Conservation (phyloP, 1,140 invertebrate species). For the Sycobia sp. region DNA sequence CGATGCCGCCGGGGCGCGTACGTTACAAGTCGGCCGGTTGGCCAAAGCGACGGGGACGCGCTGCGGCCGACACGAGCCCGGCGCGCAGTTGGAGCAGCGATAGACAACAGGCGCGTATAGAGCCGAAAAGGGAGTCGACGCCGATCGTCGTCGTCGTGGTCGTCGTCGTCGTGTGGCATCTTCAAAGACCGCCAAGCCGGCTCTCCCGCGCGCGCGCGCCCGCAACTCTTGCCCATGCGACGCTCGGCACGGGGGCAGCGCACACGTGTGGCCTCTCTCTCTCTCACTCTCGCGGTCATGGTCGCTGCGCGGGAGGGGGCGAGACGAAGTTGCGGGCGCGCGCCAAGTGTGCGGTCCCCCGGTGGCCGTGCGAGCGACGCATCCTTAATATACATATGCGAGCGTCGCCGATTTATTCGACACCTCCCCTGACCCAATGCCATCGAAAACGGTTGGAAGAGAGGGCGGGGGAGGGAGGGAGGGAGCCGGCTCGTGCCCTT, state of each 20-base stretch:
- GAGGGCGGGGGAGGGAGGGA: no score
- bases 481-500: no score
- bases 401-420: constrained; percentile 11
- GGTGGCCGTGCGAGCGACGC: not conserved
- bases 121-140: no score
- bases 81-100: not conserved
- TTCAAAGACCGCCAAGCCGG: constrained; percentile 18
- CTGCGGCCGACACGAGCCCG: not conserved
- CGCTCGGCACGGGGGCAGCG: not conserved
- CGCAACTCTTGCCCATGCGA: not conserved
- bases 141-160: no score
- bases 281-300: not conserved
- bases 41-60: not conserved
- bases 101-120: no score
- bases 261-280: constrained; percentile 2
- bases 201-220: no score
- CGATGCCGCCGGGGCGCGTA: no score
- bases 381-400: no score
- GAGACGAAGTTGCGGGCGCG: not conserved
- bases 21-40: no score
- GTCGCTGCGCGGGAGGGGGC: not conserved
- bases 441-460: no score
- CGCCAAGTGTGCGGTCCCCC: not conserved
- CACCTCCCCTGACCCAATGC: constrained; percentile 12
- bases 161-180: no score